phyloP scores from a whole-genome alignment of 1,140 invertebrate species.

The Acromyrmex echinatior region DNA sequence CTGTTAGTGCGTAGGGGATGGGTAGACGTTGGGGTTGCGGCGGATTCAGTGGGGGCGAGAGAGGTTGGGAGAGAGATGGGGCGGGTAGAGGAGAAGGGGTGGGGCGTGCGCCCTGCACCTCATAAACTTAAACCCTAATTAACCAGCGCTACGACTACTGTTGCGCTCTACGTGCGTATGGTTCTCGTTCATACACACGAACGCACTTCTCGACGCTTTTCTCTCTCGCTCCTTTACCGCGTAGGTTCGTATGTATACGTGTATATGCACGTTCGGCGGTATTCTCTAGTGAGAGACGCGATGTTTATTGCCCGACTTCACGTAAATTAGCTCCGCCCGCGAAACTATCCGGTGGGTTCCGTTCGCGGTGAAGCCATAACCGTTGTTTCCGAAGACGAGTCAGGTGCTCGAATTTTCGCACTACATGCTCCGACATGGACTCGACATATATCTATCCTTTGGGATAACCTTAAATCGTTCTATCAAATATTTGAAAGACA shows the following conservation, averaged over 20 bases:
- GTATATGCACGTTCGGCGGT: constrained; percentile 67
- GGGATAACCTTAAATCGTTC: constrained; percentile 34
- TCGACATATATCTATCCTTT: constrained; percentile 71
- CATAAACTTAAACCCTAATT: constrained; percentile 88
- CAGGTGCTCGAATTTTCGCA: constrained; percentile 65
- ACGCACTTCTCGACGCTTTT: constrained; percentile 84
- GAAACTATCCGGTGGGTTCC: constrained; percentile 79
- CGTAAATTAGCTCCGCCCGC: constrained; percentile 84
- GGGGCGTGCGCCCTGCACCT: constrained; percentile 86
- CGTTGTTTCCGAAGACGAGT: constrained; percentile 75
- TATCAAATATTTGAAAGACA: background rate
- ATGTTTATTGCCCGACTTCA: constrained; percentile 85
- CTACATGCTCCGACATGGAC: constrained; percentile 39
- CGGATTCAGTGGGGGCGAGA: constrained; percentile 20
- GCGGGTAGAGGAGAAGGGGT: constrained; percentile 67
- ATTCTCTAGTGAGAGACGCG: constrained; percentile 84
- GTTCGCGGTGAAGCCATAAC: constrained; percentile 70
- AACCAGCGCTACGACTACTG: constrained; percentile 87
- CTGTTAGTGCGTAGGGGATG: constrained; percentile 70
- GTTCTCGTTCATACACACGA: constrained; percentile 83
- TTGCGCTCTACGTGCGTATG: constrained; percentile 86
- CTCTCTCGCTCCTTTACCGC: constrained; percentile 66
- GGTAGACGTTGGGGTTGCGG: constrained; percentile 74
- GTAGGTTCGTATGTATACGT: constrained; percentile 3
- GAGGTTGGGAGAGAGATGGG: constrained; percentile 58